phyloP scores from a whole-genome alignment of 2,888 invertebrate species.

The Heliconius ismenius region DNA sequence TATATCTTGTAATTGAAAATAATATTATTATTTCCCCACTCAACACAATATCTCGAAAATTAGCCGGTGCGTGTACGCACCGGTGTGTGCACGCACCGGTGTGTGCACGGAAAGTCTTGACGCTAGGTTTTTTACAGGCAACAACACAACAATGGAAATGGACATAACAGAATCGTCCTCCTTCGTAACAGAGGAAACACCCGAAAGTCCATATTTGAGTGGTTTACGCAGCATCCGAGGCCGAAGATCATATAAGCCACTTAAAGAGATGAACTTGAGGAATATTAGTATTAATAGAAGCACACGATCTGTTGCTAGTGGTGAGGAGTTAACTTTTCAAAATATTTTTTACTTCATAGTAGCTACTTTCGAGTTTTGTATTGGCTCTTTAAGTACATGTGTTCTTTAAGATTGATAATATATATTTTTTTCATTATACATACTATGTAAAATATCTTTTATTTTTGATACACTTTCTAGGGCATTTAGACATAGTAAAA shows the following conservation, averaged over 20 bases:
- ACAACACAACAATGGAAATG: conserved; percentile 79
- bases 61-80: too few species aligned
- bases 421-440: too few species aligned
- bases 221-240: conserved; percentile 66
- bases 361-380: background rate
- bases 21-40: too few species aligned
- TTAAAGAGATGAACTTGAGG: conserved; percentile 57
- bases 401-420: too few species aligned
- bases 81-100: too few species aligned
- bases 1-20: too few species aligned
- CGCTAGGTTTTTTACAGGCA: conserved; percentile 54
- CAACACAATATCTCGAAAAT: too few species aligned
- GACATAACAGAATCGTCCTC: conserved; percentile 67
- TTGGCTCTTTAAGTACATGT: background rate
- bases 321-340: conserved; percentile 23
- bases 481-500: too few species aligned
- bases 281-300: conserved; percentile 46
- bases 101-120: too few species aligned
- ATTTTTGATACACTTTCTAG: too few species aligned
- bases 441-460: too few species aligned
- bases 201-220: conserved; percentile 62
- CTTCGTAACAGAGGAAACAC: conserved; percentile 46
- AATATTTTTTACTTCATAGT: background rate
- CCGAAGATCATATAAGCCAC: conserved; percentile 67
- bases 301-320: conserved; percentile 42